Percentiles rank a stretch among this genome's conserved stretches.
Conservation (phyloP, 2,888 invertebrate species). For the Nomada flava region DNA sequence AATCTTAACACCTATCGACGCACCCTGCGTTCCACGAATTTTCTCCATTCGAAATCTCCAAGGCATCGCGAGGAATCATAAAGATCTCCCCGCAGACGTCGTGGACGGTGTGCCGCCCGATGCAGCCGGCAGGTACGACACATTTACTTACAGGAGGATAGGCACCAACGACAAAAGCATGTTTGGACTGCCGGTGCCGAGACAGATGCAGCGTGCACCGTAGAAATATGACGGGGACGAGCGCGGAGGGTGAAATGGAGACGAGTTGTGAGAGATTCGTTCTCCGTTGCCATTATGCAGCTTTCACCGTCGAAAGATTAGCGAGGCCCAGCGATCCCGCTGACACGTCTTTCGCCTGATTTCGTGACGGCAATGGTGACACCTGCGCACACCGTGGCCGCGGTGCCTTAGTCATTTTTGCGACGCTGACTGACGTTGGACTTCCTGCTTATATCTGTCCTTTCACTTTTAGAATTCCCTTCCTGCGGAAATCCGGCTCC, state of each 20-base stretch:
- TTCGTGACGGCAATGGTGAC: slow-evolving; percentile 18
- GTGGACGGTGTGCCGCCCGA: slow-evolving; percentile 50
- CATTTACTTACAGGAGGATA: slow-evolving; percentile 69
- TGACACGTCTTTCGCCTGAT: background rate
- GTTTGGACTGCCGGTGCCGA: slow-evolving; percentile 76
- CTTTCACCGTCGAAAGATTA: slow-evolving; percentile 75
- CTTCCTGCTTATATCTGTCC: background rate
- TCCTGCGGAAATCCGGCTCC: too few relatives aligned
- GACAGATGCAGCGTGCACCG: slow-evolving; percentile 72
- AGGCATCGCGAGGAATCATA: background rate
- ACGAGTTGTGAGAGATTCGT: slow-evolving; percentile 62
- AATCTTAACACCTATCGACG: too few relatives aligned
- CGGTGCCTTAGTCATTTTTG: background rate
- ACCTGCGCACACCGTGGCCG: slow-evolving; percentile 46
- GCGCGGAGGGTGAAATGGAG: slow-evolving; percentile 9
- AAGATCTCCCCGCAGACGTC: slow-evolving; percentile 31
- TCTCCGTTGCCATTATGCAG: slow-evolving; percentile 61
- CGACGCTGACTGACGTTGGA: too few relatives aligned
- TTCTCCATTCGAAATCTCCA: background rate
- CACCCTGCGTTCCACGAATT: too few relatives aligned
- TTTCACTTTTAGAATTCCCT: too few relatives aligned
- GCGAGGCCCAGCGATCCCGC: slow-evolving; percentile 57
- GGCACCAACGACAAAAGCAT: slow-evolving; percentile 74
- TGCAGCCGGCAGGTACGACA: slow-evolving; percentile 69
- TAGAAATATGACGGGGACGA: slow-evolving; percentile 44